Evolutionary conservation across 1,140 invertebrate genomes (phyloP), one percentile per base, ranked within the genome.

Genomic region (Hylaeus anthracinus): DNA sequence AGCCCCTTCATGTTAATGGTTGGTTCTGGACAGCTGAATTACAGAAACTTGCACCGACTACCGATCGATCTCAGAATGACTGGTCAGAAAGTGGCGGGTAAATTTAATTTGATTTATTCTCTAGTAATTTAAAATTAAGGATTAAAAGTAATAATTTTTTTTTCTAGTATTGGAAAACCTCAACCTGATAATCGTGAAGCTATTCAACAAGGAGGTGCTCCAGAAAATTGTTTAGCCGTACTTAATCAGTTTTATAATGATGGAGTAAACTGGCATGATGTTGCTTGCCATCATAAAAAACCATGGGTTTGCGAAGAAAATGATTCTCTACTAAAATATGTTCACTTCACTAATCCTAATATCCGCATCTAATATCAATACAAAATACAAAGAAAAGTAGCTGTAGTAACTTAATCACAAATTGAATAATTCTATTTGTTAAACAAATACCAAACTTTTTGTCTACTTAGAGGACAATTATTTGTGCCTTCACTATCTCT

Each of bases 11-110:
- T 51, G 92, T 97, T 67, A 97, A 97, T 85, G 97, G 97, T 26
- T 97, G 97, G 97, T 97, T 97, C 94, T 97, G 97, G 97, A 97
- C 97, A 15, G 96, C 96, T 5, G 96, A 96, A 79, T 94, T 97
- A 26, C 96, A 97, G 90, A 97, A 97, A 90, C 91, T 97, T 80
- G 96, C 96, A 1, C 96, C 97, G 37, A 96, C 96, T 37, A 96
- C 94, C 64, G 95, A 97, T 88, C 94, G 96, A 41, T 94, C 94
- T 26, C 96, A 97, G 90, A 97, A 97, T 86, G 97, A 97, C 89
- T 98, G 97, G 97, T 97, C 97, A 4, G 95, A 95, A 86, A 96
- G 93, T 74, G 97, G 97, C 81, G 96, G 96, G 94, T 94, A 86
- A 92, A 51, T 67, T 56, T 55, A 51, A 58, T 41, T 6, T 45